These are phyloP conservation scores for Mus spretus DNA, from an alignment of 2,797 vertebrate genomes.

Conservation along the genomic window DNA sequence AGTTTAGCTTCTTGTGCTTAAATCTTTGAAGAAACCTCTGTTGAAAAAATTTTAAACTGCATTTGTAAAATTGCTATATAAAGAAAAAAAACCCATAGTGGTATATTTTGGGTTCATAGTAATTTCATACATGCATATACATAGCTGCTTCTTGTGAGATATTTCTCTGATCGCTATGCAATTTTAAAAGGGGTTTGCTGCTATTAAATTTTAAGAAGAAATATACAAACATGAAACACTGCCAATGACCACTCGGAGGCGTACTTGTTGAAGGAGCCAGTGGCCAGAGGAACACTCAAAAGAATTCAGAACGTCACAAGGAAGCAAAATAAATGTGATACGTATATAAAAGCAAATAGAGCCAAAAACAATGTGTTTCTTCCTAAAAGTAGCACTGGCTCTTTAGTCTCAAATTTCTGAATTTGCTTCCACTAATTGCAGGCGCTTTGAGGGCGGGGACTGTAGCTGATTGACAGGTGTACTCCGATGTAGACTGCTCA, in stretches of 20 bases:
- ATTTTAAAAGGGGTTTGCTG: background rate
- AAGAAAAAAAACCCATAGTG: background rate
- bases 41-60: background rate
- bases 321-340: background rate
- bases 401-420: slow-evolving; percentile 2
- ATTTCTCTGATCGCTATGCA: background rate
- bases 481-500: background rate
- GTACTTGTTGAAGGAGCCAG: background rate
- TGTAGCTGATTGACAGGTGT: background rate
- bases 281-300: slow-evolving; percentile 6
- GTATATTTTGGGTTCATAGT: background rate
- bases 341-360: background rate
- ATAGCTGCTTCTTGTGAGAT: background rate
- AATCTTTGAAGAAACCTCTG: background rate
- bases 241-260: background rate
- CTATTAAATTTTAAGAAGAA: slow-evolving; percentile 32
- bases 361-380: slow-evolving; percentile 1
- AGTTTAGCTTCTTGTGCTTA: slow-evolving; percentile 23
- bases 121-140: background rate
- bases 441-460: background rate
- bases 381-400: background rate
- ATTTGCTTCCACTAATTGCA: background rate
- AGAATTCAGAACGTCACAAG: background rate
- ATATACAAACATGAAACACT: slow-evolving; percentile 1
- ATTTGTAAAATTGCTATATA: background rate